Percentiles rank a stretch among this genome's conserved stretches.
These are phyloP conservation scores for Fregetta grallaria DNA, from an alignment of 2,113 vertebrate species.

Conservation along the genomic window DNA sequence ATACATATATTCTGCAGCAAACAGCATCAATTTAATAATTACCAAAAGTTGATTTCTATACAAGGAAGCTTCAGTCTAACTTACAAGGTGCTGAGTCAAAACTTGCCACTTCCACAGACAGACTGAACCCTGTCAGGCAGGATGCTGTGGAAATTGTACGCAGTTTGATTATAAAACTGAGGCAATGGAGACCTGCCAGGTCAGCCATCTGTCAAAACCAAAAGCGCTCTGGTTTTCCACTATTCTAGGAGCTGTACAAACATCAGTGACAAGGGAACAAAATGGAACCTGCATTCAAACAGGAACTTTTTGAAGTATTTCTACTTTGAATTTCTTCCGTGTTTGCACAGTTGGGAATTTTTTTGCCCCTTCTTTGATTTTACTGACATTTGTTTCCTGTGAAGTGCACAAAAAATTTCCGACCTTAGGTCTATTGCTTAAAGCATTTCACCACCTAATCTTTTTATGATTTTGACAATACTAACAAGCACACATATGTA, in stretches of 20 bases:
- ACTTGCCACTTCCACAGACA: slow-evolving; percentile 26
- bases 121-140: slow-evolving; percentile 47
- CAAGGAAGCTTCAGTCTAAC: slow-evolving; percentile 29
- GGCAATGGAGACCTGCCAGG: slow-evolving; percentile 61
- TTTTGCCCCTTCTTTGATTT: slow-evolving; percentile 61
- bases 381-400: slow-evolving; percentile 66
- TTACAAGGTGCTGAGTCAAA: slow-evolving; percentile 41
- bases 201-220: slow-evolving; percentile 75
- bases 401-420: slow-evolving; percentile 48
- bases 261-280: slow-evolving; percentile 62
- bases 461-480: slow-evolving; percentile 22
- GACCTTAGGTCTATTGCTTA: slow-evolving; percentile 30
- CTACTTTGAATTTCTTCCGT: slow-evolving; percentile 73
- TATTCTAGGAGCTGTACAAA: slow-evolving; percentile 68
- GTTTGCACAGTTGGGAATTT: slow-evolving; percentile 73
- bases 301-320: slow-evolving; percentile 75
- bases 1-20: not conserved
- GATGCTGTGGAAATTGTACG: slow-evolving; percentile 62
- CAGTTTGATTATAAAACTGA: slow-evolving; percentile 62
- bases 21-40: not conserved
- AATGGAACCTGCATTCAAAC: slow-evolving; percentile 70
- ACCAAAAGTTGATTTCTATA: slow-evolving; percentile 17
- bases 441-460: slow-evolving; percentile 48
- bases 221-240: slow-evolving; percentile 54
- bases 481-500: slow-evolving; percentile 15